phyloP scores from a whole-genome alignment of 2,888 invertebrate species.

The Agonopterix heracliana region DNA sequence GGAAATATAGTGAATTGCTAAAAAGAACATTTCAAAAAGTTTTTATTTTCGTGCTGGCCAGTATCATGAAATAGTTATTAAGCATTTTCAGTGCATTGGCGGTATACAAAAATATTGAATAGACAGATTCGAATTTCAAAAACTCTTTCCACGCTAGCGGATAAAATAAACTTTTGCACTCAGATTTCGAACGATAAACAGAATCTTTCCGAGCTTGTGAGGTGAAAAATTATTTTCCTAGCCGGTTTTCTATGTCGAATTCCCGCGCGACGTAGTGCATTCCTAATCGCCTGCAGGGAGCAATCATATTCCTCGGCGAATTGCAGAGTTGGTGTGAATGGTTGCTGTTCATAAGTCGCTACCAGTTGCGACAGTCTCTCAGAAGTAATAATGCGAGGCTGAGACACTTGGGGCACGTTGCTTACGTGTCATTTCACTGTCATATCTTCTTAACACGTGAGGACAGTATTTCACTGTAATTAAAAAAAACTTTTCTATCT shows the following conservation, averaged over 20 bases:
- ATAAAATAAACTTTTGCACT: no score
- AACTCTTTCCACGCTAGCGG: no score
- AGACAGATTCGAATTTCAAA: no score
- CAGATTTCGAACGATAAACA: no score
- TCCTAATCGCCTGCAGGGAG: slow-evolving; percentile 2
- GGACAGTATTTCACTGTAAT: neutral
- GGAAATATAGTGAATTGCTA: no score
- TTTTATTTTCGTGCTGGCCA: no score
- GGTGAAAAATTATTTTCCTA: no score
- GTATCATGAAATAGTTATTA: no score
- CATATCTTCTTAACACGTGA: neutral
- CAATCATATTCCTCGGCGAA: slow-evolving; percentile 5
- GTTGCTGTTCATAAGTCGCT: neutral
- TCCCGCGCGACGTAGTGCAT: neutral
- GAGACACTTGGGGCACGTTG: neutral
- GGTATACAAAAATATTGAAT: no score
- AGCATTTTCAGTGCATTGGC: no score
- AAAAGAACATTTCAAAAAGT: no score
- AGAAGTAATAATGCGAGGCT: neutral
- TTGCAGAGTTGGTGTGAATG: slow-evolving; percentile 3
- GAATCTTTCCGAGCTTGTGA: no score
- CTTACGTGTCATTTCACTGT: slow-evolving; percentile 1
- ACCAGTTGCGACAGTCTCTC: neutral
- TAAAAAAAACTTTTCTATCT: neutral
- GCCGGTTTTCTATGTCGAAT: slow-evolving; percentile 4